phyloP scores from a whole-genome alignment of 2,797 vertebrate genomes.

The Myripristis murdjan region DNA sequence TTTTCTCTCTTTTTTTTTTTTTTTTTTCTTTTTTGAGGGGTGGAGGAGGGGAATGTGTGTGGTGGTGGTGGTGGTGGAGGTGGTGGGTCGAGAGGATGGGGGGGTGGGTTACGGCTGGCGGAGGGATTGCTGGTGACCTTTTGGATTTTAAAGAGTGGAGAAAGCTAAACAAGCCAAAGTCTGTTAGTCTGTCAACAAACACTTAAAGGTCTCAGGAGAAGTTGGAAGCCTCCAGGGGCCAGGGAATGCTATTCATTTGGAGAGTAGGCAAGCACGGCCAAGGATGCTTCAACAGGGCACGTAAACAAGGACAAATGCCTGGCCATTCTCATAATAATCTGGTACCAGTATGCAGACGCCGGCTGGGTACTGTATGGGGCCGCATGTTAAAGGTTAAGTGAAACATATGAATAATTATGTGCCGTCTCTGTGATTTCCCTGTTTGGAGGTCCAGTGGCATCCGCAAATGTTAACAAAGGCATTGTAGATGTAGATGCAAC shows the following conservation, averaged over 20 bases:
- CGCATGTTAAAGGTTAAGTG: conserved; percentile 83
- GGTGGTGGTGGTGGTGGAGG: not conserved
- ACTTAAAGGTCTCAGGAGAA: conserved; percentile 84
- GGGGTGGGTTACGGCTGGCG: conserved; percentile 37
- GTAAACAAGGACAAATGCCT: conserved; percentile 78
- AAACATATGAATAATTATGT: conserved; percentile 82
- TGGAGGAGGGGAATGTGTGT: conserved; percentile 2
- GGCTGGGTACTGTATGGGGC: conserved; percentile 65
- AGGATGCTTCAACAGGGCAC: conserved; percentile 74
- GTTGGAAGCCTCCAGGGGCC: conserved; percentile 70
- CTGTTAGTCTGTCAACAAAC: conserved; percentile 85
- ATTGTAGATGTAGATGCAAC: conserved; percentile 55
- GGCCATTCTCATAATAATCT: conserved; percentile 68
- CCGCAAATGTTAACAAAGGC: conserved; percentile 62
- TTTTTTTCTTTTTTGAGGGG: too few relatives aligned
- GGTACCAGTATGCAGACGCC: conserved; percentile 65
- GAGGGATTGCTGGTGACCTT: conserved; percentile 78
- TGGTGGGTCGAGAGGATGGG: too few relatives aligned
- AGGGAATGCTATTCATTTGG: conserved; percentile 76
- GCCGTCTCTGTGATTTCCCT: conserved; percentile 70
- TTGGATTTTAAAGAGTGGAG: conserved; percentile 79
- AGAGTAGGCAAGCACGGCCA: conserved; percentile 71
- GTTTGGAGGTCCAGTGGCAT: conserved; percentile 69
- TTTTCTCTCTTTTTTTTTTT: conserved; percentile 25
- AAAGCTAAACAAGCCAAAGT: conserved; percentile 81